Conservation (phyloP, 2,113 vertebrate genomes). For the Laticauda laticaudata region DNA sequence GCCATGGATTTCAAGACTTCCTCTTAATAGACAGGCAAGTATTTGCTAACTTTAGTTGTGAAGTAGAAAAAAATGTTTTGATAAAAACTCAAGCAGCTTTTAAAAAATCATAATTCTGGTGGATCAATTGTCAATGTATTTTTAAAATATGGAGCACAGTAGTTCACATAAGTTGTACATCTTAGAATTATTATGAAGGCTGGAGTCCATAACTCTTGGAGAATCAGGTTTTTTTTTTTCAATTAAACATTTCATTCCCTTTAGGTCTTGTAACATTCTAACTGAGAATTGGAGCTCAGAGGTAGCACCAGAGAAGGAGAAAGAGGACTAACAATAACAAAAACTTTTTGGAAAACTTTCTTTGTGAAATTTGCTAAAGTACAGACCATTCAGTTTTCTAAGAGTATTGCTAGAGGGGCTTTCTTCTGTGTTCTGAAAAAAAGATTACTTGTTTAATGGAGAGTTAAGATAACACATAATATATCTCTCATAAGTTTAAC, state of each 20-base stretch:
- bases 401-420: background rate
- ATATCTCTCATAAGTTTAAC: background rate
- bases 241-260: background rate
- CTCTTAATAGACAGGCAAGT: slow-evolving; percentile 53
- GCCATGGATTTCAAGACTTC: slow-evolving; percentile 25
- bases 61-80: background rate
- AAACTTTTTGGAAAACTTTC: background rate
- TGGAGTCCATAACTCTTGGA: background rate
- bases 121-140: background rate
- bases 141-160: background rate
- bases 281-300: background rate
- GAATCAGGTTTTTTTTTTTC: background rate
- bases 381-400: background rate
- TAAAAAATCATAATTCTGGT: background rate
- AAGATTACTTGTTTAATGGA: background rate
- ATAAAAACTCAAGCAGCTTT: background rate
- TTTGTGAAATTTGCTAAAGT: background rate
- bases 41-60: background rate
- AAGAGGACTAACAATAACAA: background rate
- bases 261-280: background rate
- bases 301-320: background rate
- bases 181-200: background rate
- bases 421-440: background rate
- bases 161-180: background rate
- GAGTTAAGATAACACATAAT: background rate